Conservation (phyloP, 2,888 invertebrate species). For the Chorisops tibialis region DNA sequence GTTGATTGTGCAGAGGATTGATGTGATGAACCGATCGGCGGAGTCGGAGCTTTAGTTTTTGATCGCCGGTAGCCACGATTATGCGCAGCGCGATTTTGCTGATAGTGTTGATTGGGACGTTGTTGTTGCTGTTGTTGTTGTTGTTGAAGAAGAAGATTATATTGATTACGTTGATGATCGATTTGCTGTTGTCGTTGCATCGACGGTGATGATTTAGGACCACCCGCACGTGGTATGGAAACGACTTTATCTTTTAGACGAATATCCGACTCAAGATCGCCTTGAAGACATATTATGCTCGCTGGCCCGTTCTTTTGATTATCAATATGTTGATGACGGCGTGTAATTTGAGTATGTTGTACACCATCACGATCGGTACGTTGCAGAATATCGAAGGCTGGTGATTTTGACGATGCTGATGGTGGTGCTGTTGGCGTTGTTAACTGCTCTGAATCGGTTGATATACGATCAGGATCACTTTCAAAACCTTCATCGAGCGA, state of each 20-base stretch:
- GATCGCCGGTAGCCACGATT: conserved; percentile 44
- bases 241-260: conserved; percentile 32
- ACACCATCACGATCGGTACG: conserved; percentile 40
- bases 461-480: conserved; percentile 54
- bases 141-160: conserved; percentile 5
- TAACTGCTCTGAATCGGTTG: conserved; percentile 51
- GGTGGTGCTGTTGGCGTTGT: conserved; percentile 35
- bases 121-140: conserved; percentile 8
- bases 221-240: conserved; percentile 36
- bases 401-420: conserved; percentile 32
- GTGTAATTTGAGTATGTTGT: conserved; percentile 46
- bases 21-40: conserved; percentile 34
- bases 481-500: conserved; percentile 54
- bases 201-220: conserved; percentile 19
- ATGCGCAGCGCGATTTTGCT: conserved; percentile 36
- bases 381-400: conserved; percentile 38
- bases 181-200: background rate
- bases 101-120: conserved; percentile 30
- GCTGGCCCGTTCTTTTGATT: conserved; percentile 27
- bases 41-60: conserved; percentile 44
- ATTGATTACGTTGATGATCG: conserved; percentile 9
- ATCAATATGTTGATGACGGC: conserved; percentile 38
- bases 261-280: conserved; percentile 33
- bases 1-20: conserved; percentile 32
- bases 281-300: conserved; percentile 31